Evolutionary conservation across 2,888 invertebrate genomes (phyloP), one percentile per base, ranked within the genome.

Genomic region (Xestia xanthographa): DNA sequence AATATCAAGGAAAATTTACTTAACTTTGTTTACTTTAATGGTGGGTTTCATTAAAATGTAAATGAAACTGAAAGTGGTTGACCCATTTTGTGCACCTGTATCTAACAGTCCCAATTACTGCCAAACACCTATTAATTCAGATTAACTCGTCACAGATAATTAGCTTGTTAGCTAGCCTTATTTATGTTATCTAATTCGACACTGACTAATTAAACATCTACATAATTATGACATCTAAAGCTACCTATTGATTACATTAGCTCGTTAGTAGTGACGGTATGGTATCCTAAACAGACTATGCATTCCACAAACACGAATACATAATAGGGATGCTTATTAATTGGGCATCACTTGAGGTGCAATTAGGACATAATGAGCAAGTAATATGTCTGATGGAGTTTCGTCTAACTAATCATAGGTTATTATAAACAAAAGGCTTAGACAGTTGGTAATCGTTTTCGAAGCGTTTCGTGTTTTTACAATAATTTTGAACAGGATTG

Each of bases 101-200:
- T 43, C 65, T 45, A 77, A n/a, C n/a, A 69, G 50, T 53, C 50
- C 48, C 48, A 73, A 72, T 73, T 56, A 50, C 22, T 6, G 11
- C 6, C 0, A n/a, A n/a, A 60, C 22, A 29, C 17, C 29, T 62
- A 84, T 81, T 56, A 81, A 66, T 66, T 62, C 20, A 22, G 68
- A 41, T 80, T 73, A 56, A 43, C 48, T 73, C 11, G 12, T 73
- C 48, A 72, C 4, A 22, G 2, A 17, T 84, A 80, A 84, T 74
- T 69, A 69, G 53, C 60, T 60, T 68, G 68, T 48, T 68, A 66
- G 14, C 56, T 9, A 60, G 1, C 8, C 66, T 82, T 69, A 69
- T 79, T 48, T 65, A 80, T 84, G 68, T 69, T 50, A 62, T 69
- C 41, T 67, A 38, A 63, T 45, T 41, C 50, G 26, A 8, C 41